Conservation (phyloP, 1,140 invertebrate species). For the Drosophila asahinai region DNA sequence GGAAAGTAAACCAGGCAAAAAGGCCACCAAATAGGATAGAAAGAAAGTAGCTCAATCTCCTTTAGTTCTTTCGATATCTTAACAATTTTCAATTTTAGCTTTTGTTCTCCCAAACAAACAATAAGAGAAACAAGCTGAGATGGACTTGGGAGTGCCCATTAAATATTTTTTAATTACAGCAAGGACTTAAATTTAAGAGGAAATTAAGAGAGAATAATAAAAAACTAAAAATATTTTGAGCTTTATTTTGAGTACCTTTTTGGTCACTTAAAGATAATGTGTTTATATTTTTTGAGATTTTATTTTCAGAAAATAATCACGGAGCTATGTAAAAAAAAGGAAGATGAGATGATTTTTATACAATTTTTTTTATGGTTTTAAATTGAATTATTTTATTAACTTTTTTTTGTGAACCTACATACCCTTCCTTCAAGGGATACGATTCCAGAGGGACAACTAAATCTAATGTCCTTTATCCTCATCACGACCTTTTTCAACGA, state of each 20-base stretch:
- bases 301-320: too few species aligned
- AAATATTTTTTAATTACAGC: background rate
- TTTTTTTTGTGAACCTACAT: background rate
- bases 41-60: constrained; percentile 69
- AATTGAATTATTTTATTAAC: too few species aligned
- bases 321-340: too few species aligned
- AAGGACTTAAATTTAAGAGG: too few species aligned
- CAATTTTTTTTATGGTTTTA: background rate
- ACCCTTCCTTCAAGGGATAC: background rate
- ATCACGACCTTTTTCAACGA: constrained; percentile 54
- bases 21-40: constrained; percentile 72
- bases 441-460: constrained; percentile 63
- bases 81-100: constrained; percentile 84
- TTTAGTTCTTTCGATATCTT: constrained; percentile 60
- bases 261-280: too few species aligned
- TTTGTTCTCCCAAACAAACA: constrained; percentile 73
- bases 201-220: too few species aligned
- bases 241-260: too few species aligned
- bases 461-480: constrained; percentile 72
- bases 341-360: too few species aligned
- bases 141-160: background rate
- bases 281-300: too few species aligned
- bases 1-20: constrained; percentile 79
- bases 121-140: constrained; percentile 35
- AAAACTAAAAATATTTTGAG: too few species aligned